Conservation (phyloP, 2,888 invertebrate species). For the Rhagophthalmus giganteus region DNA sequence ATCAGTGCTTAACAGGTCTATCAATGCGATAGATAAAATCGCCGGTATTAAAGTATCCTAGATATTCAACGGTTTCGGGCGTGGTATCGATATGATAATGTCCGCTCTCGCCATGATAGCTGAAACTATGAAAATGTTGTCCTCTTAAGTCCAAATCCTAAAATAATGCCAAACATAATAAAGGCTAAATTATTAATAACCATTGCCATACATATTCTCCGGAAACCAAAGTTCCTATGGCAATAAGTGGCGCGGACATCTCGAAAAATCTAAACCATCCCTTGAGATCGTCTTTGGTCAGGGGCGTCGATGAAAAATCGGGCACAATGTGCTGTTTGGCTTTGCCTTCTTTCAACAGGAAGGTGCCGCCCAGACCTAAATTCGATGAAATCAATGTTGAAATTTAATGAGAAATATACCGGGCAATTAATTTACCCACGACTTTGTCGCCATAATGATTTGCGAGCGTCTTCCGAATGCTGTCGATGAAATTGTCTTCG, state of each 20-base stretch:
- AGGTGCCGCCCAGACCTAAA: conserved; percentile 84
- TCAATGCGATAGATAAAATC: conserved; percentile 75
- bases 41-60: conserved; percentile 86
- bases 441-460: conserved; percentile 69
- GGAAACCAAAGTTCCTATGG: conserved; percentile 85
- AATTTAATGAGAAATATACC: background rate
- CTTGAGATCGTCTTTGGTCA: conserved; percentile 76
- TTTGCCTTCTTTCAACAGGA: conserved; percentile 79
- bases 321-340: conserved; percentile 95
- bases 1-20: conserved; percentile 67
- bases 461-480: conserved; percentile 72
- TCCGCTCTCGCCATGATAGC: conserved; percentile 81
- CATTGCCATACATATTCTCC: conserved; percentile 72
- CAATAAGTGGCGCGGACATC: conserved; percentile 86
- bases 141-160: conserved; percentile 87
- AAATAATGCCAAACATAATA: conserved; percentile 41
- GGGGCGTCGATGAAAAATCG: conserved; percentile 78
- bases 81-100: conserved; percentile 97
- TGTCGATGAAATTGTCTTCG: conserved; percentile 75
- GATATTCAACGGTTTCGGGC: conserved; percentile 83
- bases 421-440: conserved; percentile 64
- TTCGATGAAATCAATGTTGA: background rate
- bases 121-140: conserved; percentile 96
- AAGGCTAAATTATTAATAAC: background rate
- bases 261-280: conserved; percentile 90